Base-by-base conservation (phyloP, 2,888 invertebrate genomes). In the Tachina grossa region DNA sequence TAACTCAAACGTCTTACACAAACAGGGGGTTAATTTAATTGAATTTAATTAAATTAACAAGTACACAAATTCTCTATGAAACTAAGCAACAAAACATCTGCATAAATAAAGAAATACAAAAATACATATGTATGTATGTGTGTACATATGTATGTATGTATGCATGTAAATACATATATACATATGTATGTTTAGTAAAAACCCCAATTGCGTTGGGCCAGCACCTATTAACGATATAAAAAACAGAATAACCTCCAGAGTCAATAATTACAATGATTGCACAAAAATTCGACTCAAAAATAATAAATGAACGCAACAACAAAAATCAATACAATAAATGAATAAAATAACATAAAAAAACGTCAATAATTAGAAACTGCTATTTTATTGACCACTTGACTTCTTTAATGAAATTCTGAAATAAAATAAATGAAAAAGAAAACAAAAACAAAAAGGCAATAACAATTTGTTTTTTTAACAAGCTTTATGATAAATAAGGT, bases 201-300 rank as follows among this genome's bases (percentile, higher is more conserved):
- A 49, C 49, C 41, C 49, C 31, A 31, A 53, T 19, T 11, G 16
- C 8, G 45, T 49, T 69, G 43, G 63, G 49, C 45, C 66, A 78
- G 68, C 75, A 66, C 51, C 75, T 83, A 71, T 76, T 85, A 83
- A 85, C 76, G 75, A 79, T 79, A 83, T 66, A 65, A 82, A 76
- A 80, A 65, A 74, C 16, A 51, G 43, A 66, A 53, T 76, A 79
- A 75, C 83, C 83, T 83, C 75, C 65, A 71, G 65, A 75, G 78
- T 75, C 79, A 79, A 74, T 85, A 79, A 85, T 79, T 79, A 79
- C 75, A 79, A 55, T 85, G 78, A 83, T 85, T 85, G 83, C 85
- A 83, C 66, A 85, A 85, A 83, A 82, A 82, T 76, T 79, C 75
- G 76, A 61, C 53, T 78, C 9, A 14, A 77, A 78, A 83, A 66